Evolutionary conservation across 2,797 vertebrate genomes (phyloP), one percentile per base, ranked within the genome.

Genomic region (Ctenopoma multispine): DNA sequence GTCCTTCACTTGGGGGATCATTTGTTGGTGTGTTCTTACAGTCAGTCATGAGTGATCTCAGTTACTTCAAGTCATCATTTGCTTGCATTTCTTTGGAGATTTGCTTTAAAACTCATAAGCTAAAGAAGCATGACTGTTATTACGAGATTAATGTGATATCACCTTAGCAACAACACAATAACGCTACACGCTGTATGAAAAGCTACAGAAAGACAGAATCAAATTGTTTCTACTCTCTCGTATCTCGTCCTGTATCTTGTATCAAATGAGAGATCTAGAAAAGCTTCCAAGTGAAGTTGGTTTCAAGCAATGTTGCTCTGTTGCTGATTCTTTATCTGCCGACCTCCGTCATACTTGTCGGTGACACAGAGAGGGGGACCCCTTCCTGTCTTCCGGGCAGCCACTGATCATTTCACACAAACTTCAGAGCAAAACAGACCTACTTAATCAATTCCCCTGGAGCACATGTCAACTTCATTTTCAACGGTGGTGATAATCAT

Each of bases 341-440:
- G 84, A 89, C 85, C 86, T 83, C 77, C 69, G 82, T 86, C 72
- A n/a, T 69, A 54, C n/a, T 61, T 82, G 49, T 68, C 68, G 29
- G 65, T 59, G 57, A 46, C 15, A 44, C 51, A 10, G 31, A 44
- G 72, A 21, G 64, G 5, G 3, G 4, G 20, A 27, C n/a, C 23
- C 41, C 48, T 40, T 54, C 31, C 55, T 31, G 65, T 69, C 72
- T 67, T 66, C 40, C 46, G 64, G 55, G 70, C 76, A 74, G 81
- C 84, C 81, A 84, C 60, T 1, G 23, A 60, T 69, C 21, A 73
- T 80, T 78, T 74, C 70, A 66, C 59, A 76, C 69, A 73, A 80
- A 81, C 73, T 60, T 78, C 71, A 70, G 62, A 71, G 75, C 80
- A 82, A 61, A 65, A 61, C 70, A 88, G 72, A 81, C 81, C 63